These are phyloP conservation scores for Diplazon laetatorius DNA, from an alignment of 2,888 invertebrate species.

Conservation along the genomic window DNA sequence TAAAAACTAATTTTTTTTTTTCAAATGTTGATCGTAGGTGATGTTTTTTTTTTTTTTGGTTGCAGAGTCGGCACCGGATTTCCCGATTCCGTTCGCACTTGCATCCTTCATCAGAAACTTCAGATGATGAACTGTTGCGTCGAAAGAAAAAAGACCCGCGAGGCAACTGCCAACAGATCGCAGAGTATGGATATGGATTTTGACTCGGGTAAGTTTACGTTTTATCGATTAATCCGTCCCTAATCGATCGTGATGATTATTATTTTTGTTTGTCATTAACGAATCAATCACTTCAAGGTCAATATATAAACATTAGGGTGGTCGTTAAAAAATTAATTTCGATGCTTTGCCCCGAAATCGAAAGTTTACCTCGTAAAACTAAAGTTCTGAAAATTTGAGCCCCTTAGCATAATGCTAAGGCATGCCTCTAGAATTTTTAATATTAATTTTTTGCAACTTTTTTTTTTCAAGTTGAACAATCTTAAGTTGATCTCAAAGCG, in stretches of 20 bases:
- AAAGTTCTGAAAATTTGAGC: no score
- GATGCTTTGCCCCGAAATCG: no score
- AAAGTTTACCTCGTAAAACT: no score
- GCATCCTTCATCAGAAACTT: slow-evolving; percentile 96
- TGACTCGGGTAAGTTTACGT: slow-evolving; percentile 74
- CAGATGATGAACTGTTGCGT: slow-evolving; percentile 94
- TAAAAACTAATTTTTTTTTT: no score
- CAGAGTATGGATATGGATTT: slow-evolving; percentile 74
- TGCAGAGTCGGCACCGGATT: slow-evolving; percentile 90
- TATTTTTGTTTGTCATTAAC: not conserved
- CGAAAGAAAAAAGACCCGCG: slow-evolving; percentile 85
- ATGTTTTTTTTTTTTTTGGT: slow-evolving; percentile 67
- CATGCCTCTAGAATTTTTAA: no score
- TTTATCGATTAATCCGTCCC: not conserved
- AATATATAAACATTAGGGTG: no score
- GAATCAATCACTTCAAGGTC: not conserved
- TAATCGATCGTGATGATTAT: not conserved
- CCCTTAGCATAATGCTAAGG: no score
- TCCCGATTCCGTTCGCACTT: slow-evolving; percentile 92
- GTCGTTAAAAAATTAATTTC: no score
- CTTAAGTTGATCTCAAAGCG: no score
- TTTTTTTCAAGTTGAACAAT: no score
- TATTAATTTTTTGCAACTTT: no score
- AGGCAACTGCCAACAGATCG: slow-evolving; percentile 79
- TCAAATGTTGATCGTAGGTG: not conserved